A percentile compares a stretch with the other conserved stretches of the same genome.
Evolutionary conservation across 2,888 invertebrate species (phyloP).

Genomic region (Meandrusa payeni): DNA sequence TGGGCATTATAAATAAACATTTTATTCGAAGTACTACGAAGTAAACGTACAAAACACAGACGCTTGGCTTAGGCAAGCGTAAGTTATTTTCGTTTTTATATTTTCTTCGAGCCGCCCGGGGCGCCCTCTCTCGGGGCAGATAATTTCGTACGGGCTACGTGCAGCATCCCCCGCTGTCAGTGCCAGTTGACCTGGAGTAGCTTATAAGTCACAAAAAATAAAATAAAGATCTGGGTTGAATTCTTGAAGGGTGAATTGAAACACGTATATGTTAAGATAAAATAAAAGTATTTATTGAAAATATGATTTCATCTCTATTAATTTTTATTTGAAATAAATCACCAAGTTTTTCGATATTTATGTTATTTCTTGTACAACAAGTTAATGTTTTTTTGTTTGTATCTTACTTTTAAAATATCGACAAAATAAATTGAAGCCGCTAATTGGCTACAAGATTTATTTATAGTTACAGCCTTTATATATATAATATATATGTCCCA

Average conservation of each 20-base stretch:
- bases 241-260: constrained; percentile 1
- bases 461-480: too few species aligned
- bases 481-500: too few species aligned
- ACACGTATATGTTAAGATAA: too few species aligned
- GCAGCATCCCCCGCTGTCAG: constrained; percentile 54
- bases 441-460: too few species aligned
- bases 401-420: too few species aligned
- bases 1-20: constrained; percentile 56
- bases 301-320: too few species aligned
- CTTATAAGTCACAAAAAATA: constrained; percentile 43
- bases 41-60: constrained; percentile 52
- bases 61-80: constrained; percentile 56
- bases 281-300: too few species aligned
- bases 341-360: too few species aligned
- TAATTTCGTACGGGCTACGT: constrained; percentile 69
- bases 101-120: constrained; percentile 56
- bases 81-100: constrained; percentile 70
- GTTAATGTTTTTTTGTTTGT: too few species aligned
- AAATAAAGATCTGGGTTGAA: constrained; percentile 36
- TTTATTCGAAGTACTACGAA: constrained; percentile 48
- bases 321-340: too few species aligned
- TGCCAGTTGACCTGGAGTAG: constrained; percentile 52
- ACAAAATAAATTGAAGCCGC: too few species aligned
- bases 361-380: too few species aligned
- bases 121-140: constrained; percentile 59